Percentiles rank a stretch among this genome's conserved stretches.
phyloP scores from a whole-genome alignment of 2,113 vertebrate genomes.

The Pagrus major region DNA sequence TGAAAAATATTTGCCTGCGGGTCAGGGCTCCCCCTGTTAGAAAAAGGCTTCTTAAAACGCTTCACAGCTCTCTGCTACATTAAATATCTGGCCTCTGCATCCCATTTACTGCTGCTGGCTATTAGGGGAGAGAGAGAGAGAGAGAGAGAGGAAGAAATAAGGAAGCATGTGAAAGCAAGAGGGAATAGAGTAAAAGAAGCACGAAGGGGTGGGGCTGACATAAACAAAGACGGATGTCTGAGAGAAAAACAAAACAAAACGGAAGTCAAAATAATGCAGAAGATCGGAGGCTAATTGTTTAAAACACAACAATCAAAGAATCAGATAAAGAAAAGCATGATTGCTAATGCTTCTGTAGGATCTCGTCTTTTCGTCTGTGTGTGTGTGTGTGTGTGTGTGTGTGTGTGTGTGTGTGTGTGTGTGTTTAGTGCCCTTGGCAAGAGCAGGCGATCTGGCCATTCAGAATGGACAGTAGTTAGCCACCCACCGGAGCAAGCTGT shows the following conservation, averaged over 20 bases:
- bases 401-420: conserved; percentile 30
- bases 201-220: not conserved
- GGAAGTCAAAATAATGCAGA: not conserved
- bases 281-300: not conserved
- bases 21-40: conserved; percentile 83
- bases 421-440: conserved; percentile 70
- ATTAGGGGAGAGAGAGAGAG: conserved; percentile 50
- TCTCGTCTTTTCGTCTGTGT: conserved; percentile 26
- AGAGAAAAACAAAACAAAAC: not conserved
- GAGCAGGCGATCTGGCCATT: conserved; percentile 56
- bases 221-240: conserved; percentile 43
- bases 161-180: not conserved
- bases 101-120: conserved; percentile 80
- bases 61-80: conserved; percentile 83
- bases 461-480: conserved; percentile 73
- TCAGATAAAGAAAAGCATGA: conserved; percentile 2
- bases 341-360: conserved; percentile 4
- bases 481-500: conserved; percentile 76
- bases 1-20: conserved; percentile 87
- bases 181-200: conserved; percentile 12
- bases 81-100: conserved; percentile 83
- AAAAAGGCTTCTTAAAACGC: conserved; percentile 83
- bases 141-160: not conserved
- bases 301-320: not conserved
- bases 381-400: conserved; percentile 26